phyloP scores from a whole-genome alignment of 2,888 invertebrate species.

The Bedellia somnulentella region DNA sequence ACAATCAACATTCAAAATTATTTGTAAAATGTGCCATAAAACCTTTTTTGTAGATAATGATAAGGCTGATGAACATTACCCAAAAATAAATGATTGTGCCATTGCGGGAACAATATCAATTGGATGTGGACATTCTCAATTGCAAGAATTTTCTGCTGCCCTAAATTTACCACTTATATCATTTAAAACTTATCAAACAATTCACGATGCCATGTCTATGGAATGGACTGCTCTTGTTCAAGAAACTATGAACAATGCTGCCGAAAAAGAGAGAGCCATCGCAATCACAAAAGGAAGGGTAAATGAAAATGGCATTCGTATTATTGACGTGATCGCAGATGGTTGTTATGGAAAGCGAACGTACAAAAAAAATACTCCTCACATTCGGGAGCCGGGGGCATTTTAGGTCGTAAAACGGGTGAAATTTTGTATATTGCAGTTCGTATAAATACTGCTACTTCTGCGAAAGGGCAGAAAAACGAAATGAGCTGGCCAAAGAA shows the following conservation, averaged over 20 bases:
- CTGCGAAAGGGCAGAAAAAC: conserved; percentile 5
- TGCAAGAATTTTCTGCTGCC: not conserved
- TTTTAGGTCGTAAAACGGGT: conserved; percentile 4
- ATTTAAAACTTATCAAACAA: conserved; percentile 5
- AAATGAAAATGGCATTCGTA: conserved; percentile 5
- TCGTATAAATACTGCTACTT: conserved; percentile 8
- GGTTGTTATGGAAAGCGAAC: conserved; percentile 5
- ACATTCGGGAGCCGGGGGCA: conserved; percentile 5
- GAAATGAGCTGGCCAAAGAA: not conserved
- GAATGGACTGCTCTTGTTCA: conserved; percentile 2
- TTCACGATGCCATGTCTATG: conserved; percentile 6
- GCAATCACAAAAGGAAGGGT: conserved; percentile 2
- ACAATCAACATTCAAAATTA: not conserved
- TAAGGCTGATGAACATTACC: not conserved
- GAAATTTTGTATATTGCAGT: conserved; percentile 5
- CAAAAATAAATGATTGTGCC: conserved; percentile 1
- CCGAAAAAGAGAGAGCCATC: not conserved
- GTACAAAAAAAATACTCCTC: conserved; percentile 6
- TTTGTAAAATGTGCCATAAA: not conserved
- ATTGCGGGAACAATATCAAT: not conserved
- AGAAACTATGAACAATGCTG: conserved; percentile 2
- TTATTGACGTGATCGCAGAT: conserved; percentile 5
- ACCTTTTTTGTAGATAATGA: not conserved
- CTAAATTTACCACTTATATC: not conserved
- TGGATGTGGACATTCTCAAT: conserved; percentile 1